Conservation (phyloP, 2,797 vertebrate species). For the Poeciliopsis gracilis region DNA sequence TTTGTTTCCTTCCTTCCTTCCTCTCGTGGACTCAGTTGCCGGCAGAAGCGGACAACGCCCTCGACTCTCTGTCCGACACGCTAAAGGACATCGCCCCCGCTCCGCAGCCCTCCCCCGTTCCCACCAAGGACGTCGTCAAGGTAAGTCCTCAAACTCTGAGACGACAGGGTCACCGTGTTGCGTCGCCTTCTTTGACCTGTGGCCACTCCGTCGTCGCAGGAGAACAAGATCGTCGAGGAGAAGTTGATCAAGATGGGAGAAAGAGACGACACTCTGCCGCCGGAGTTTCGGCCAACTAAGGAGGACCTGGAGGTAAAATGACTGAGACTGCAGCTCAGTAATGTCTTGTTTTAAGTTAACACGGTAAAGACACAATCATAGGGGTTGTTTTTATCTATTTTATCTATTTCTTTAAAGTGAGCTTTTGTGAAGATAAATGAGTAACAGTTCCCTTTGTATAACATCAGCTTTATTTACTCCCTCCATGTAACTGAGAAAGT, state of each 20-base stretch:
- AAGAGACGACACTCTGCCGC: conserved; percentile 78
- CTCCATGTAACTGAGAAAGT: not conserved
- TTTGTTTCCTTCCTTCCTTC: conserved; percentile 3
- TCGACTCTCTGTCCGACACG: conserved; percentile 79
- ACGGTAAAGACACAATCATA: not conserved
- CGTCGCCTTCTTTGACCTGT: conserved; percentile 3
- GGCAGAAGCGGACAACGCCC: conserved; percentile 54
- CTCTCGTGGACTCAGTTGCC: conserved; percentile 53
- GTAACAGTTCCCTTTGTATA: not conserved
- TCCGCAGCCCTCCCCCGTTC: conserved; percentile 59
- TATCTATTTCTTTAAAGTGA: not conserved
- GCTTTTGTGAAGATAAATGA: not conserved
- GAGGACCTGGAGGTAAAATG: conserved; percentile 74
- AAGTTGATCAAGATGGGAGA: conserved; percentile 79
- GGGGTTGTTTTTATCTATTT: not conserved
- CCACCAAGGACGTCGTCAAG: conserved; percentile 71
- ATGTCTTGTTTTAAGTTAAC: not conserved
- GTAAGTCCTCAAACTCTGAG: conserved; percentile 46
- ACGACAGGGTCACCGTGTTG: not conserved
- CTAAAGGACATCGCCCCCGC: conserved; percentile 66
- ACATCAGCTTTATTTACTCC: not conserved
- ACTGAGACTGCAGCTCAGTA: not conserved
- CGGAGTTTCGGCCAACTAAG: conserved; percentile 73
- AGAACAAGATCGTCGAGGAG: conserved; percentile 74
- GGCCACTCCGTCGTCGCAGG: conserved; percentile 57